A percentile compares a stretch with the other conserved stretches of the same genome.
Evolutionary conservation across 2,888 invertebrate species (phyloP).

Genomic region (Cheilosia urbana): DNA sequence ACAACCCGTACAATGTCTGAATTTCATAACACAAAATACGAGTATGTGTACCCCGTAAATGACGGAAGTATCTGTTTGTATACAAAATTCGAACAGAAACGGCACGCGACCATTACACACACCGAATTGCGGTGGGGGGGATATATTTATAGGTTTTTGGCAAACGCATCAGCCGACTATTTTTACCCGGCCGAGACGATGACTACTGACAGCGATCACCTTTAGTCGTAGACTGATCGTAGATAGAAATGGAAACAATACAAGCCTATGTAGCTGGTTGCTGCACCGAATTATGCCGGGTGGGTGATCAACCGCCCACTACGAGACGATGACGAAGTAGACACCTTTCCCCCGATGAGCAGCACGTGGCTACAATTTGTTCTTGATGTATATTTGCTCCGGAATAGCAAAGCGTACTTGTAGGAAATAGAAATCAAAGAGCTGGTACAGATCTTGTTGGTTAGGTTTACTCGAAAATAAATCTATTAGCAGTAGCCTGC

Average conservation of each 20-base stretch:
- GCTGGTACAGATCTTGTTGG: constrained; percentile 11
- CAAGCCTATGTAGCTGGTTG: constrained; percentile 43
- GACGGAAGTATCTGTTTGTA: constrained; percentile 51
- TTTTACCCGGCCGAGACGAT: constrained; percentile 40
- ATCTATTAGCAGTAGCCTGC: constrained; percentile 42
- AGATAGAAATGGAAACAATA: constrained; percentile 44
- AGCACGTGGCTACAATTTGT: constrained; percentile 44
- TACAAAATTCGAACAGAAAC: constrained; percentile 20
- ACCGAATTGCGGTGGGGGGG: neutral
- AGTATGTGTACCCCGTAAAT: constrained; percentile 30
- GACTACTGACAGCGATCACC: constrained; percentile 69
- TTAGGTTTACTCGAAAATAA: constrained; percentile 48
- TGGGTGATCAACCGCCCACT: constrained; percentile 58
- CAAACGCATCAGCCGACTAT: constrained; percentile 52
- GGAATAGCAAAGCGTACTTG: constrained; percentile 38
- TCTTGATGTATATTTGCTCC: constrained; percentile 15
- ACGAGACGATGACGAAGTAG: constrained; percentile 46
- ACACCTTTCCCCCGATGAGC: neutral
- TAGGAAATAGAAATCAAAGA: constrained; percentile 53
- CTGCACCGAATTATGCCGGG: constrained; percentile 44
- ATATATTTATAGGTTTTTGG: constrained; percentile 45
- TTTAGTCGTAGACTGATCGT: constrained; percentile 66
- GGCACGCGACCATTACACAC: constrained; percentile 63
- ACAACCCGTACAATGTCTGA: neutral
- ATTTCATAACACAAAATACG: constrained; percentile 28